phyloP scores from a whole-genome alignment of 2,888 invertebrate species.

The Drosophila algonquin region DNA sequence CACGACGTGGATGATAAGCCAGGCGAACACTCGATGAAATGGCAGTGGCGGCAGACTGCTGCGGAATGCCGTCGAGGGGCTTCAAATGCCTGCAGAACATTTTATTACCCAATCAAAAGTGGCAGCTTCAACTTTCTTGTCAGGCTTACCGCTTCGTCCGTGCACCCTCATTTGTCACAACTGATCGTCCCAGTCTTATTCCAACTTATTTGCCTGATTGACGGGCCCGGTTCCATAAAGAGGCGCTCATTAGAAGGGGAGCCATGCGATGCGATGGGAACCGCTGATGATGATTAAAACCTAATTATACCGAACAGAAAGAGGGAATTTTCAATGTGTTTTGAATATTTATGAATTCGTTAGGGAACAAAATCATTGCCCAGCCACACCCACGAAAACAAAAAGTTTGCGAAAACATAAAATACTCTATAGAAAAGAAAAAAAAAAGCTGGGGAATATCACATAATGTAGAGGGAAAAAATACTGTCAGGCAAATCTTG shows the following conservation, averaged over 20 bases:
- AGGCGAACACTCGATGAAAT: constrained; percentile 55
- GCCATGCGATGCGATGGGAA: background rate
- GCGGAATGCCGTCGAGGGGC: constrained; percentile 5
- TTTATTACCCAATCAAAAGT: constrained; percentile 31
- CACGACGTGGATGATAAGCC: constrained; percentile 73
- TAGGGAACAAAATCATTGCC: constrained; percentile 31
- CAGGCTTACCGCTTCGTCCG: constrained; percentile 20
- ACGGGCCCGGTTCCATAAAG: constrained; percentile 43
- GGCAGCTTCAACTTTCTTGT: constrained; percentile 18
- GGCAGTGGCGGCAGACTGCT: constrained; percentile 36
- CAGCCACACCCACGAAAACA: constrained; percentile 34
- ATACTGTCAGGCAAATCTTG: constrained; percentile 73
- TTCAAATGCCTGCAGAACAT: constrained; percentile 20
- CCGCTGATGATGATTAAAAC: constrained; percentile 68
- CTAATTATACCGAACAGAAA: constrained; percentile 63
- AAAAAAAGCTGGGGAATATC: constrained; percentile 9
- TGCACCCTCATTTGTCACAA: constrained; percentile 64
- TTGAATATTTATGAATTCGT: constrained; percentile 75
- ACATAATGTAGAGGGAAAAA: constrained; percentile 23
- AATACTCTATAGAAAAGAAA: constrained; percentile 12
- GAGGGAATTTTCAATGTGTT: constrained; percentile 76
- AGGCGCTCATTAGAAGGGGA: background rate
- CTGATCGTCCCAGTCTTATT: constrained; percentile 54
- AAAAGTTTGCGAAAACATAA: constrained; percentile 26
- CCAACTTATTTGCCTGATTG: constrained; percentile 52